phyloP scores from a whole-genome alignment of 2,113 vertebrate species.

The Chlorocebus sabaeus region DNA sequence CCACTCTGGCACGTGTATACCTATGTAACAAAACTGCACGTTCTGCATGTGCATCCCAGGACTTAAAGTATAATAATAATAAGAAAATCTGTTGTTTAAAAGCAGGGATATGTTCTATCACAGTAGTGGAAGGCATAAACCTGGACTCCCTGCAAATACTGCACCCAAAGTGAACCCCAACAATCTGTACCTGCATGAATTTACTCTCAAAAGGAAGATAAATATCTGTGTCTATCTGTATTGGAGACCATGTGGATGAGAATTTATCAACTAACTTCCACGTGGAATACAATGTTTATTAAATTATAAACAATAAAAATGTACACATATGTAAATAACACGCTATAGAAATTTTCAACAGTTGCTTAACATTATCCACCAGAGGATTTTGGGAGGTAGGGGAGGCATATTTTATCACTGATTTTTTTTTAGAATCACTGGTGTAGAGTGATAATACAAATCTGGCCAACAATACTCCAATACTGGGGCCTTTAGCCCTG shows the following conservation, averaged over 20 bases:
- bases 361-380: background rate
- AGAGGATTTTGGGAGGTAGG: background rate
- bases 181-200: background rate
- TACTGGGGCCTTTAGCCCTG: background rate
- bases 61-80: too few relatives aligned
- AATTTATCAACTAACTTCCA: background rate
- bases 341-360: background rate
- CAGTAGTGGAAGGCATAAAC: background rate
- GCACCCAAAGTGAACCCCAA: background rate
- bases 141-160: background rate
- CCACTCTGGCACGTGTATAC: too few relatives aligned
- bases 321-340: background rate
- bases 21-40: too few relatives aligned
- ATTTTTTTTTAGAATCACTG: background rate
- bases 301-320: background rate
- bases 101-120: background rate
- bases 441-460: background rate
- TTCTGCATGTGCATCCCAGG: too few relatives aligned
- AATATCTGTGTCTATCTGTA: background rate
- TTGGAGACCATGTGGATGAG: background rate
- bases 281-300: background rate
- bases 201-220: background rate
- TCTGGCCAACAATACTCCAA: too few relatives aligned
- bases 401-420: background rate
- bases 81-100: background rate